A percentile compares a stretch with the other conserved stretches of the same genome.
phyloP scores from a whole-genome alignment of 2,888 invertebrate genomes.

The Spatulosminthurus flaviceps region DNA sequence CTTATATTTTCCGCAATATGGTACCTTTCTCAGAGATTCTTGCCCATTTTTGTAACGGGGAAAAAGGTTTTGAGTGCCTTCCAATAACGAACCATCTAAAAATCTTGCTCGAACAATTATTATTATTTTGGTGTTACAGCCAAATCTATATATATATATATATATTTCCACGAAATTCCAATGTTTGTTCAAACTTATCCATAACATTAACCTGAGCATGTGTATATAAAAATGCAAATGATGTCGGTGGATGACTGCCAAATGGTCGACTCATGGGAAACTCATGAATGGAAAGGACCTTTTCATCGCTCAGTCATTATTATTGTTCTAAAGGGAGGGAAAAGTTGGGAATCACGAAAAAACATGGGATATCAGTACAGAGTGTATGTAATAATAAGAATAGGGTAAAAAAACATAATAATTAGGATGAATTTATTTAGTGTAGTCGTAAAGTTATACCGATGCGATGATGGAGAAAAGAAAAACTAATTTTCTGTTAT shows the following conservation, averaged over 20 bases:
- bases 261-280: background rate
- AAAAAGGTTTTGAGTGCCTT: background rate
- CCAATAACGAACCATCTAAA: background rate
- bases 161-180: slow-evolving; percentile 4
- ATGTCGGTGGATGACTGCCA: slow-evolving; percentile 11
- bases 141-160: background rate
- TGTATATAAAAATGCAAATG: slow-evolving; percentile 1
- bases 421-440: slow-evolving; percentile 10
- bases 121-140: background rate
- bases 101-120: background rate
- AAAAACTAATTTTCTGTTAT: slow-evolving; percentile 7
- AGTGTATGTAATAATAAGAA: background rate
- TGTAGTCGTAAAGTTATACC: background rate
- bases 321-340: background rate
- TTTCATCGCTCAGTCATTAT: background rate
- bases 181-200: background rate
- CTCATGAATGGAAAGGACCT: slow-evolving; percentile 12
- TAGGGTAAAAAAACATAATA: background rate
- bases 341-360: background rate
- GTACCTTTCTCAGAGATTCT: too few species aligned
- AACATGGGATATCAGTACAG: background rate
- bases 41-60: too few species aligned
- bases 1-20: too few species aligned
- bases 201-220: background rate
- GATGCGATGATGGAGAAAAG: background rate